These are phyloP conservation scores for Acleris cristana DNA, from an alignment of 2,888 invertebrate genomes.

Conservation along the genomic window DNA sequence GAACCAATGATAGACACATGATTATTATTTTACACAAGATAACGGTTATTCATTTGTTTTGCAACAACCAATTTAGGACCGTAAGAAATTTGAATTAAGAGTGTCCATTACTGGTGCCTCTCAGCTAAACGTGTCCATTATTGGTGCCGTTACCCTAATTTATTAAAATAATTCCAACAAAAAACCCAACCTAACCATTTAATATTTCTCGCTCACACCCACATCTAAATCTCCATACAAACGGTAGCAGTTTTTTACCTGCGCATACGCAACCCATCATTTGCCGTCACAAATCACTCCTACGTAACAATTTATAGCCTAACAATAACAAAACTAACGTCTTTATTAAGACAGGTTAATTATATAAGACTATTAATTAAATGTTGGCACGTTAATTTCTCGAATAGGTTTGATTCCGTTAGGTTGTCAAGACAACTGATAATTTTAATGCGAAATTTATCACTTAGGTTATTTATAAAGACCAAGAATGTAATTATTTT, in stretches of 20 bases:
- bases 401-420: slow-evolving; percentile 41
- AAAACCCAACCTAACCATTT: background rate
- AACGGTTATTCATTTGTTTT: too few relatives aligned
- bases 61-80: too few relatives aligned
- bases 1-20: too few relatives aligned
- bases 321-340: slow-evolving; percentile 42
- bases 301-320: slow-evolving; percentile 48
- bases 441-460: slow-evolving; percentile 30
- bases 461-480: background rate
- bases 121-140: too few relatives aligned
- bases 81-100: too few relatives aligned
- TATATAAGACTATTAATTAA: slow-evolving; percentile 55
- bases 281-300: slow-evolving; percentile 55
- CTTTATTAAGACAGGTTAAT: slow-evolving; percentile 50
- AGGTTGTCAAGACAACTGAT: slow-evolving; percentile 28
- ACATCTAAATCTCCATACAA: slow-evolving; percentile 15
- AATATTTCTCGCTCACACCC: slow-evolving; percentile 8
- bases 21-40: too few relatives aligned
- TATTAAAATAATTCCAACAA: too few relatives aligned
- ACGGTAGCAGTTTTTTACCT: slow-evolving; percentile 40
- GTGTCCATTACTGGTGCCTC: too few relatives aligned
- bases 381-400: slow-evolving; percentile 55
- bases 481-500: background rate
- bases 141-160: too few relatives aligned
- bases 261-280: slow-evolving; percentile 42